Percentiles rank a stretch among this genome's conserved stretches.
These are phyloP conservation scores for Momotus momota DNA, from an alignment of 2,797 vertebrate genomes.

Conservation along the genomic window DNA sequence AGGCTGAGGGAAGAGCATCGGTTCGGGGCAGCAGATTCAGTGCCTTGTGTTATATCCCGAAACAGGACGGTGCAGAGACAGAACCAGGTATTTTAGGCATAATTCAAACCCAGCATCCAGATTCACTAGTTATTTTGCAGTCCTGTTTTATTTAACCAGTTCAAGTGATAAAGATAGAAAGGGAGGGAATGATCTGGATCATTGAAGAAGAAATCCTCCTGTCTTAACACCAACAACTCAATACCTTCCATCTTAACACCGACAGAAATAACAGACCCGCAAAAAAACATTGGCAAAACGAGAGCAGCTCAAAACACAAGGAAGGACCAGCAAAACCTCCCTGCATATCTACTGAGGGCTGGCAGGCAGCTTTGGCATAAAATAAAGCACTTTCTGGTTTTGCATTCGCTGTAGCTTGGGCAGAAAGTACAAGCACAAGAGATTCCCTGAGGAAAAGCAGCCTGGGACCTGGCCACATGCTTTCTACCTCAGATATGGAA, in stretches of 20 bases:
- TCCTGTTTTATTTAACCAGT: neutral
- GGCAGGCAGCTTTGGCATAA: neutral
- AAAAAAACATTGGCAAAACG: neutral
- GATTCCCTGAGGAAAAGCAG: neutral
- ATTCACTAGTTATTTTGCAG: neutral
- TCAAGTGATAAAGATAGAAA: neutral
- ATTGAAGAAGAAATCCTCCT: neutral
- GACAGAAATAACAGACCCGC: neutral
- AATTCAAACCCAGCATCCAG: neutral
- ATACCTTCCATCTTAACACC: neutral
- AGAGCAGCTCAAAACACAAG: neutral
- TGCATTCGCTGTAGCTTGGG: neutral
- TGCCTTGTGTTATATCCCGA: rapidly evolving
- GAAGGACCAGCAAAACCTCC: neutral
- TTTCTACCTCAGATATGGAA: neutral
- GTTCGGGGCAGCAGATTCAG: rapidly evolving
- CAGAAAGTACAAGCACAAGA: neutral
- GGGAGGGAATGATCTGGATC: neutral
- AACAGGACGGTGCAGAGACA: rapidly evolving
- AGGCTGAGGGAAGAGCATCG: neutral
- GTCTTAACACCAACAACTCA: neutral
- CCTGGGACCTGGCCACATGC: rapidly evolving
- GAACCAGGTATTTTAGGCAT: rapidly evolving
- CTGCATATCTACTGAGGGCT: rapidly evolving
- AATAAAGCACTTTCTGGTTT: neutral